Base-by-base conservation (phyloP, 2,797 vertebrate species). In the Diglossa cyanea region DNA sequence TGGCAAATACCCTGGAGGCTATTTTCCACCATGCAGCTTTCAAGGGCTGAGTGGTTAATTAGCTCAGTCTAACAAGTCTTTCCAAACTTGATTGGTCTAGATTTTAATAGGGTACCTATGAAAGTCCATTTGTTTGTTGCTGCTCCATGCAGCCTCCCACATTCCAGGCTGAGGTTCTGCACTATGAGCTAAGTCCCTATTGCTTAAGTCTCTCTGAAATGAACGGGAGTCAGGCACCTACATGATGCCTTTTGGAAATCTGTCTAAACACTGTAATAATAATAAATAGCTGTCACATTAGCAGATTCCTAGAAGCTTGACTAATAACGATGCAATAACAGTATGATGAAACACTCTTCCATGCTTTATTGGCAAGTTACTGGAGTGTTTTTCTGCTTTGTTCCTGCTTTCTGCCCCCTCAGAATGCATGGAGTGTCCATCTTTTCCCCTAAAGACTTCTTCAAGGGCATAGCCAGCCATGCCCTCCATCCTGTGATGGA, bases 281-380 rank as follows among this genome's bases (percentile, higher is more conserved):
- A 83, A 91, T 75, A 79, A 72, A 66, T 73, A 81, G 45, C 45
- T 93, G 86, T 85, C 80, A 94, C 45, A 57, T 47, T 88, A 68
- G 54, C 79, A 91, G 85, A 78, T 81, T 57, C 45, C 61, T 72
- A 75, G 28, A 80, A 91, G 70, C 62, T 47, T 95, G 91, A 93
- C 68, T 96, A 94, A 95, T 70, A 78, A 79, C 75, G 76, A 95
- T 63, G 82, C 58, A 95, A 68, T 25, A 75, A 11, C 51, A 44
- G 44, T 40, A 88, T 23, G 60, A 85, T 47, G 60, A 66, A 95
- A 94, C 57, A 53, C 2, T 86, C 51, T 80, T 78, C 31, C 14
- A 40, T 17, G 26, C 18, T 91, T 79, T 67, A 67, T 61, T 60
- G 45, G 28, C 23, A 79, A 86, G 73, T 79, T 82, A 40, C 45